Evolutionary conservation across 2,797 vertebrate genomes (phyloP).

Genomic region (Siniperca undulata): DNA sequence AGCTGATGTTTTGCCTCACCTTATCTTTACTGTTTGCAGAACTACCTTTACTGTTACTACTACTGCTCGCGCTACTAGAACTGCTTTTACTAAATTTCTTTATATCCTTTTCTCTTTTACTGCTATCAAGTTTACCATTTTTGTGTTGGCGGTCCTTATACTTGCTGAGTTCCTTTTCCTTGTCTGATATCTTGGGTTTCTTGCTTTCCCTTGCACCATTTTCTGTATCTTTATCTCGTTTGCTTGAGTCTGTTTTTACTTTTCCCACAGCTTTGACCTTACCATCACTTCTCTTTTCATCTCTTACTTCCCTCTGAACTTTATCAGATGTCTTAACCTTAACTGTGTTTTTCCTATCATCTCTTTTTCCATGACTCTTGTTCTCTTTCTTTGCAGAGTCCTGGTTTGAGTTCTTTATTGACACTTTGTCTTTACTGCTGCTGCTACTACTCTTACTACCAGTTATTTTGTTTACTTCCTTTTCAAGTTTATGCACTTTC

Average conservation of each 20-base stretch:
- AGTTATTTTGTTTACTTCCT: conserved; percentile 57
- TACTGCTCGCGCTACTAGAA: conserved; percentile 62
- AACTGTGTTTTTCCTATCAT: conserved; percentile 77
- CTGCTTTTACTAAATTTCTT: conserved; percentile 67
- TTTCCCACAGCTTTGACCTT: conserved; percentile 79
- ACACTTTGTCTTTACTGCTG: conserved; percentile 72
- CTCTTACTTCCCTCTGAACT: conserved; percentile 70
- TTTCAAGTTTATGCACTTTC: conserved; percentile 65
- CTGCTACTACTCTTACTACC: conserved; percentile 61
- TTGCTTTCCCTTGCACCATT: conserved; percentile 77
- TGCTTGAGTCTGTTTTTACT: conserved; percentile 75
- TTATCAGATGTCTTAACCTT: conserved; percentile 71
- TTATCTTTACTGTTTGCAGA: conserved; percentile 70
- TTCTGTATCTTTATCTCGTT: conserved; percentile 80
- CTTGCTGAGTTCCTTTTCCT: conserved; percentile 78
- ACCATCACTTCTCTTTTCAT: conserved; percentile 75
- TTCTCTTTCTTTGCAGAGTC: conserved; percentile 81
- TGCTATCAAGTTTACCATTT: conserved; percentile 81
- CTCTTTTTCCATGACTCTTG: conserved; percentile 79
- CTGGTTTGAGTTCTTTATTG: conserved; percentile 68
- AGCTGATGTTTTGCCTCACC: conserved; percentile 65
- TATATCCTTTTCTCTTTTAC: conserved; percentile 69
- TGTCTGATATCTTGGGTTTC: conserved; percentile 71
- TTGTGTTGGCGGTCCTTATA: conserved; percentile 75
- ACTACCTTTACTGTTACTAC: conserved; percentile 62